phyloP scores from a whole-genome alignment of 1,140 invertebrate genomes.

The Tetragnatha versicolor region DNA sequence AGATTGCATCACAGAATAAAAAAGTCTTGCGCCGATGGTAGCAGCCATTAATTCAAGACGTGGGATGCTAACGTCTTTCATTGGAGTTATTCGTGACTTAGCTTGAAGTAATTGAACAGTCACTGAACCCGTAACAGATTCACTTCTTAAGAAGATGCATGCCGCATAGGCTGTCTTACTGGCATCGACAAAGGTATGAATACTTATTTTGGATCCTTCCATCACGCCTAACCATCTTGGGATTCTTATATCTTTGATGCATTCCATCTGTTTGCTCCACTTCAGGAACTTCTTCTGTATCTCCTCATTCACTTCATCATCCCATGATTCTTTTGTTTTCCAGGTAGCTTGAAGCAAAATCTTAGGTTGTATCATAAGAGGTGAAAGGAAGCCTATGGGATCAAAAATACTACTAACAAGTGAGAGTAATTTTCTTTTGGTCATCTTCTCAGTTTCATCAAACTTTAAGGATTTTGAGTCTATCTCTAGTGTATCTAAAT shows the following conservation, averaged over 20 bases:
- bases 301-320: not conserved
- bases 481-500: not conserved
- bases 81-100: constrained; percentile 19
- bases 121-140: not conserved
- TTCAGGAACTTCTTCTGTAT: not conserved
- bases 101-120: constrained; percentile 21
- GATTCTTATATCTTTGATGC: not conserved
- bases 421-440: not conserved
- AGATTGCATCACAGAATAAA: not conserved
- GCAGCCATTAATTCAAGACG: constrained; percentile 14
- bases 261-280: not conserved
- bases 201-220: not conserved
- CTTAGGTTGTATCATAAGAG: not conserved
- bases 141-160: constrained; percentile 23
- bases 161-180: constrained; percentile 20
- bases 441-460: not conserved
- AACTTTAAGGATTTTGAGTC: not conserved
- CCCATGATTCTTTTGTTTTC: constrained; percentile 1
- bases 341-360: not conserved
- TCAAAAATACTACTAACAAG: not conserved
- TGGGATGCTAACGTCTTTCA: constrained; percentile 7
- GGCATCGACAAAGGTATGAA: constrained; percentile 22
- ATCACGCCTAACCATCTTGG: constrained; percentile 1
- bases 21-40: constrained; percentile 5
- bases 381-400: not conserved